Base-by-base conservation (phyloP, 2,888 invertebrate species). In the Cosmia trapezina region DNA sequence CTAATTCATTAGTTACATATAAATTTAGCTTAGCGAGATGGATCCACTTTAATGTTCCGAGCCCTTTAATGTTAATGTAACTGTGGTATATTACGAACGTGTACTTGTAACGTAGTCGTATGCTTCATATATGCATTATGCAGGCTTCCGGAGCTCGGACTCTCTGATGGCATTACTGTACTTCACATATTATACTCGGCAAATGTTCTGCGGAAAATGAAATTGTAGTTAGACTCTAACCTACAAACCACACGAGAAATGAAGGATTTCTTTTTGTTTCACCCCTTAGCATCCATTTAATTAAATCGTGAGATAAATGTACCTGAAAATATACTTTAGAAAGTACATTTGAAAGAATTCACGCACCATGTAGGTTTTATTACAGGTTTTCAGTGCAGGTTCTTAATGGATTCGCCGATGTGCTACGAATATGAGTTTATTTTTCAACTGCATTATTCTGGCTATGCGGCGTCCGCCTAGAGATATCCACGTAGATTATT, bases 91-190 rank as follows among this genome's bases (percentile, higher is more conserved):
- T 28, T 68, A 68, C 61, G 73, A 65, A 61, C 54, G 54, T 73
- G 66, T 73, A 65, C 75, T 64, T 70, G 71, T 75, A 59, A 43
- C 54, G 81, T 81, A 75, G 84, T 82, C 82, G 83, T 81, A 78
- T 82, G 84, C 78, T 84, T 87, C 80, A 83, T 86, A 81, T 82
- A 87, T 88, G 83, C 89, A 88, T 89, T 87, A 88, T 88, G 87
- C 88, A 88, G 71, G 84, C 81, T 88, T 87, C 88, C 86, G 86
- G 83, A 76, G 86, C 76, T 71, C 82, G 83, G 83, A 76, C 83
- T 85, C 73, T 87, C 73, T 88, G 85, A 84, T 86, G 84, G 82
- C 84, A 86, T 88, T 87, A 86, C 84, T 73, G 77, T 83, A 84
- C 78, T 79, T 64, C 78, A 70, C 76, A 75, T 83, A 80, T 69